Evolutionary conservation across 2,113 vertebrate genomes (phyloP), one percentile per base, ranked within the genome.

Genomic region (Beaufortia kweichowensis): DNA sequence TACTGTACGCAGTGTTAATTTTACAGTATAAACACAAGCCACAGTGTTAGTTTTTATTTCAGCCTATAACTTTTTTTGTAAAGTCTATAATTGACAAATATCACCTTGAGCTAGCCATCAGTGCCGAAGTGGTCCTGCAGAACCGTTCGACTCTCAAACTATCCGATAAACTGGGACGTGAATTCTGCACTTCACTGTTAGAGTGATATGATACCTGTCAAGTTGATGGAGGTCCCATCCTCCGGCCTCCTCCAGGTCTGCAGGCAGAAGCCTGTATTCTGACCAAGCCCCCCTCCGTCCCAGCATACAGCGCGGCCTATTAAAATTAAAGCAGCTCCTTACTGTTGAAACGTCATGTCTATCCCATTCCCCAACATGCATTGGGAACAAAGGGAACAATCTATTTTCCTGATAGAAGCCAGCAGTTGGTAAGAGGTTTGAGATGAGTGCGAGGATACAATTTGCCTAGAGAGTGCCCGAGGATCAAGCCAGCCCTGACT

Each of bases 381-480:
- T 86, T 67, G 73, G 91, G 93, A 94, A 96, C 94, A 95, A 96
- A 96, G 91, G 92, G 92, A 94, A 91, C 91, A 92, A 90, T 94
- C 92, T 89, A 91, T 92, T 92, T 95, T 91, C 92, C 91, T 94
- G 93, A 95, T 94, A 93, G 93, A 93, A 93, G 92, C 93, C 94
- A 93, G 92, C 93, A 94, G 94, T 91, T 91, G 88, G 90, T 93
- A 94, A 94, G 92, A 94, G 92, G 93, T 93, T 95, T 94, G 91
- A 95, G 94, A 95, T 94, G 93, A 94, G 93, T 92, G 93, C 91
- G 91, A 94, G 94, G 92, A 95, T 93, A 93, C 94, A 93, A 95
- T 97, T 97, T 96, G 95, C 95, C 95, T 95, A 95, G 95, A 95
- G 95, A 96, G 92, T 92, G 95, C 95, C 94, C 82, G 94, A 94